These are phyloP conservation scores for Ryuthela nishihirai DNA, from an alignment of 2,888 invertebrate genomes.

Conservation along the genomic window DNA sequence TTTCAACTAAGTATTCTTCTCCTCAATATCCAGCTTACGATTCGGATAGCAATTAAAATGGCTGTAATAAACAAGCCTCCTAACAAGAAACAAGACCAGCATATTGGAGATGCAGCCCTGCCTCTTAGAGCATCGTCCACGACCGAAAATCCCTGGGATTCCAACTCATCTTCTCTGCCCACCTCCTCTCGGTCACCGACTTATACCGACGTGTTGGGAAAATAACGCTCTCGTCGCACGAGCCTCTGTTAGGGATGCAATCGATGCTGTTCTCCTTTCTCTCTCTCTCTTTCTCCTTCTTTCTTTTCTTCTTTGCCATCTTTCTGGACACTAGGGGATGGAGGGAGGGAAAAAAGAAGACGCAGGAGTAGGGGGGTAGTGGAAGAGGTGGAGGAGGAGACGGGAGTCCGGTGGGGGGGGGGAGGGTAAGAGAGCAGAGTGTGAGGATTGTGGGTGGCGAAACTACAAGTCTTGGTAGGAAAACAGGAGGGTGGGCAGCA, in stretches of 20 bases:
- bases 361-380: slow-evolving; percentile 25
- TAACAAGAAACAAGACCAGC: too few relatives aligned
- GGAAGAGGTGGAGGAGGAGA: too few relatives aligned
- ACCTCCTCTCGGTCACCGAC: slow-evolving; percentile 36
- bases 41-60: too few relatives aligned
- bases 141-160: slow-evolving; percentile 34
- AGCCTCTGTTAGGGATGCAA: slow-evolving; percentile 33
- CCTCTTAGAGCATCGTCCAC: slow-evolving; percentile 31
- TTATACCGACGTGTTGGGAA: slow-evolving; percentile 35
- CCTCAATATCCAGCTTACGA: too few relatives aligned
- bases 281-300: slow-evolving; percentile 14
- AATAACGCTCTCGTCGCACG: slow-evolving; percentile 36
- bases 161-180: slow-evolving; percentile 34
- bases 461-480: too few relatives aligned
- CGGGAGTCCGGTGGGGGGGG: too few relatives aligned
- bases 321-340: too few relatives aligned
- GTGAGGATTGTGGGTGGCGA: too few relatives aligned
- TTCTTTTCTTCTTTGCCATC: slow-evolving; percentile 21
- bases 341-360: slow-evolving; percentile 35
- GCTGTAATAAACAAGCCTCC: too few relatives aligned
- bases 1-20: too few relatives aligned
- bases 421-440: too few relatives aligned
- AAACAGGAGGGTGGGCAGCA: too few relatives aligned
- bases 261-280: slow-evolving; percentile 29
- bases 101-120: slow-evolving; percentile 30